Conservation (phyloP, 2,113 vertebrate species). For the Thalassarche chlororhynchos region DNA sequence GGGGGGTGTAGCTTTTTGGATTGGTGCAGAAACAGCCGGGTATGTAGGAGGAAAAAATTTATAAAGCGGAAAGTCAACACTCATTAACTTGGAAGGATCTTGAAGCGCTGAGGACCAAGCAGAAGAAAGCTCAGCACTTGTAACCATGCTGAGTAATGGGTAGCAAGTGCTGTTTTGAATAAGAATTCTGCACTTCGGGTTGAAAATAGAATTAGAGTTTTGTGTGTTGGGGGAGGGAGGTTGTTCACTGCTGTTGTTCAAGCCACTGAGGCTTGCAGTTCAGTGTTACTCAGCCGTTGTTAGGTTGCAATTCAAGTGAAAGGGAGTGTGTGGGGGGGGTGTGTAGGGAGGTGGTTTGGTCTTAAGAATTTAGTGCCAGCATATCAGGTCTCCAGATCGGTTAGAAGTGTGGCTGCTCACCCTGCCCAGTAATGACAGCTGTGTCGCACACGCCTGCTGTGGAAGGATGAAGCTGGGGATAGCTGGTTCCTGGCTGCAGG, state of each 20-base stretch:
- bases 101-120: neutral
- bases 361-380: neutral
- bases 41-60: accelerated
- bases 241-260: neutral
- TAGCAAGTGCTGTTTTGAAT: neutral
- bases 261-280: neutral
- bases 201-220: neutral
- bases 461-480: neutral
- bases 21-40: neutral
- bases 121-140: neutral
- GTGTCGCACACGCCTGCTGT: accelerated
- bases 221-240: neutral
- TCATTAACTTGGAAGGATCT: neutral
- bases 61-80: neutral
- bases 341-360: neutral
- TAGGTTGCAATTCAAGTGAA: neutral
- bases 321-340: neutral
- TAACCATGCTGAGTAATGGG: neutral
- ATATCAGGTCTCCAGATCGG: accelerated
- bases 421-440: neutral
- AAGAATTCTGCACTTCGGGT: neutral
- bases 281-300: neutral
- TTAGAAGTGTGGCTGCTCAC: neutral
- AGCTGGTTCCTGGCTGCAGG: neutral
- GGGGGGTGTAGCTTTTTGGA: neutral